Evolutionary conservation across 2,888 invertebrate genomes (phyloP).

Genomic region (Coecobrya sp.): DNA sequence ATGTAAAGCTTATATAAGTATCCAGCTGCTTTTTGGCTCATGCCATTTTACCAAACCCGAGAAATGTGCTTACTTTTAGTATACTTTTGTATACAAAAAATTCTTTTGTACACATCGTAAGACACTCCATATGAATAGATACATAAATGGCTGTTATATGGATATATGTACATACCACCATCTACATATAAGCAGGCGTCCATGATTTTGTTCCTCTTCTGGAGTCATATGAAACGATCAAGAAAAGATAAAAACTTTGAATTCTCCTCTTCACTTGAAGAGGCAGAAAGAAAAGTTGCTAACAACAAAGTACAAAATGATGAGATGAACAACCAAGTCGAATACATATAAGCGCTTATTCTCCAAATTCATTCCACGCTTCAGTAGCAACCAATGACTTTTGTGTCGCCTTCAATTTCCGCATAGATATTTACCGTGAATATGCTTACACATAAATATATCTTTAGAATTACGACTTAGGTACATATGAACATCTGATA

Average conservation of each 20-base stretch:
- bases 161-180: too few species aligned
- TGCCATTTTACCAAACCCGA: neutral
- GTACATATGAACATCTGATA: neutral
- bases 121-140: too few species aligned
- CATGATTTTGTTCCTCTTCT: neutral
- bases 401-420: conserved; percentile 84
- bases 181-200: neutral
- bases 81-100: neutral
- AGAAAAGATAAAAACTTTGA: conserved; percentile 54
- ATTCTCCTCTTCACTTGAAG: conserved; percentile 25
- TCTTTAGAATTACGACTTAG: neutral
- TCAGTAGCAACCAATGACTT: conserved; percentile 83
- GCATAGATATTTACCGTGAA: conserved; percentile 78
- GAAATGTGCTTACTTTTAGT: conserved; percentile 50
- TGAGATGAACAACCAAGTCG: neutral
- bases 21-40: conserved; percentile 67
- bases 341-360: conserved; percentile 22
- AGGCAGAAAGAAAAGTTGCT: conserved; percentile 32
- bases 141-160: too few species aligned
- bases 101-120: neutral
- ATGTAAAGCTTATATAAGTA: conserved; percentile 14
- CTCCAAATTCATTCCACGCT: conserved; percentile 84
- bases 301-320: conserved; percentile 47
- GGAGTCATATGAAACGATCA: conserved; percentile 50
- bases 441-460: neutral